A percentile compares a stretch with the other conserved stretches of the same genome.
phyloP scores from a whole-genome alignment of 2,113 vertebrate species.

The Dromaius novaehollandiae region DNA sequence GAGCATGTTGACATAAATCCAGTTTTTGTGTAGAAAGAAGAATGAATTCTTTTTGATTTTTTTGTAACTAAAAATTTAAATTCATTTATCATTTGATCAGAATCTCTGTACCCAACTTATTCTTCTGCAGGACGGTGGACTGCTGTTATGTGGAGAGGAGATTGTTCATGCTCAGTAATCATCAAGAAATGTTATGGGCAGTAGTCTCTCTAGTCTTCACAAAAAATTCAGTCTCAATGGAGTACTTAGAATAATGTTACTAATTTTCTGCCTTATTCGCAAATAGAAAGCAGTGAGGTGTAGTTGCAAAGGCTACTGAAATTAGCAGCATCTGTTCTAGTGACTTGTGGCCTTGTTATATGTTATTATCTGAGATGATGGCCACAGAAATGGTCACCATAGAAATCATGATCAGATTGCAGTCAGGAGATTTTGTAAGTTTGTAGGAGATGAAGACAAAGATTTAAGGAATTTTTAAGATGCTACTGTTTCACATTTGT shows the following conservation, averaged over 20 bases:
- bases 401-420: background rate
- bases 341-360: background rate
- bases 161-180: background rate
- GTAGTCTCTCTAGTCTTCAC: background rate
- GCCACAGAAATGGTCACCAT: background rate
- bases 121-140: background rate
- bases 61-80: background rate
- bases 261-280: background rate
- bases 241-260: background rate
- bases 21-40: background rate
- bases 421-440: background rate
- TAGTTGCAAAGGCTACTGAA: too few species aligned
- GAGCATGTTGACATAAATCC: background rate
- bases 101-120: background rate
- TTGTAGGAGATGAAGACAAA: background rate
- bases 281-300: background rate
- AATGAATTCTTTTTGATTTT: background rate
- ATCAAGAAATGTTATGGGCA: background rate
- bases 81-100: background rate
- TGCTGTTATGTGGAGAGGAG: background rate
- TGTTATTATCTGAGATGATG: background rate
- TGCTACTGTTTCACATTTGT: background rate
- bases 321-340: background rate
- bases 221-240: background rate
- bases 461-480: background rate